Conservation (phyloP, 2,888 invertebrate species). For the Oasisia sp. region DNA sequence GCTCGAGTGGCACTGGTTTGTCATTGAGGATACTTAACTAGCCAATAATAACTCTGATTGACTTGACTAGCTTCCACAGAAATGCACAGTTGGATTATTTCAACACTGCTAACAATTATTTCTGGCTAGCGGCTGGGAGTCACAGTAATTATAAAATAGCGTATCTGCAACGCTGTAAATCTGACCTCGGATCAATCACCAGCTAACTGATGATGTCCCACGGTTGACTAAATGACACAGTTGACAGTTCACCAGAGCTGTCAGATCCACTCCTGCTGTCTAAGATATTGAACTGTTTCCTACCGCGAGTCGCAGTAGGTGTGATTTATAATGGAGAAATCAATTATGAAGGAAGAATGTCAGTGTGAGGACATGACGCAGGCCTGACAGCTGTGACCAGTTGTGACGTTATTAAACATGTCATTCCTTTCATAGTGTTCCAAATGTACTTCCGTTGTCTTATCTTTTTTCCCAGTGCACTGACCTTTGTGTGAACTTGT, state of each 20-base stretch:
- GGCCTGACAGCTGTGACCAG: not conserved
- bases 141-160: not conserved
- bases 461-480: too few species aligned
- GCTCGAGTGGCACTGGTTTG: too few species aligned
- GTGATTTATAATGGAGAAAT: not conserved
- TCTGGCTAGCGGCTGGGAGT: too few species aligned
- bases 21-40: too few species aligned
- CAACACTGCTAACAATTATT: too few species aligned
- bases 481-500: not conserved
- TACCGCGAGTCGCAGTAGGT: not conserved
- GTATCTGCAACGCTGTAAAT: not conserved
- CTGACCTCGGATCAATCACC: too few species aligned
- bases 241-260: not conserved
- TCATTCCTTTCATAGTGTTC: not conserved
- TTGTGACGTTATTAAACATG: not conserved
- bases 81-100: too few species aligned
- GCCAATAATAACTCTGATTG: too few species aligned
- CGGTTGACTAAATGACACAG: not conserved
- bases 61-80: too few species aligned
- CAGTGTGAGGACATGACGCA: not conserved
- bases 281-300: not conserved
- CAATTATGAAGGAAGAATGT: not conserved
- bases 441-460: too few species aligned
- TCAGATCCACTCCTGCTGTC: not conserved
- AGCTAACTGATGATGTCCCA: not conserved